Base-by-base conservation (phyloP, 2,888 invertebrate genomes). In the Oscheius sp. region DNA sequence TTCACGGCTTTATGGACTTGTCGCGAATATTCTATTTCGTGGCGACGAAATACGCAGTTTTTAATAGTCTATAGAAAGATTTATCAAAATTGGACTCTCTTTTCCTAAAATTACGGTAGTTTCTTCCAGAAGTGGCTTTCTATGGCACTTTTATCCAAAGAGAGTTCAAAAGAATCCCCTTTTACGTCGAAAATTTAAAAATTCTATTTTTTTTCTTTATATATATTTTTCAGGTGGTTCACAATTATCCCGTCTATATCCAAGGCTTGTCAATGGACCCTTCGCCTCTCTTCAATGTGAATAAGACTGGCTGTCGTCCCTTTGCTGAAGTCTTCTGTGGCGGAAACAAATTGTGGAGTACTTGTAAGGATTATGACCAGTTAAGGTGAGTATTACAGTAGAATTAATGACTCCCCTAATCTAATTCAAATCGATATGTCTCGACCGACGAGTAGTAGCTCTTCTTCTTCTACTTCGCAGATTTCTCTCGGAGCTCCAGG, bases 241-340 rank as follows among this genome's bases (percentile, higher is more conserved):
- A 96, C 88, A 92, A 92, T 85, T 91, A 92, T 83, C 92, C 93
- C 4, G 90, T 95, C 3, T 91, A 92, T n/a, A 88, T 96, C 72
- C 91, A 92, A 46, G 92, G 92, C 4, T 86, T 96, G 10, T 91
- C 92, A 17, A 91, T 96, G 83, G 91, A 92, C 81, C 95, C 96
- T 0, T 92, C 71, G 33, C 96, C 96, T 2, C 88, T 94, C 20
- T 96, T 96, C 89, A 96, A 95, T 10, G 53, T 73, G 15, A 33
- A 58, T 20, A 68, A 93, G 78, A 95, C 95, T 88, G 96, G 96
- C 0, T 95, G 95, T 87, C 90, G 96, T 71, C 94, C 96, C 5
- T 96, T 93, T 87, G 90, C 94, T 66, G 96, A 96, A 88, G 91
- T 96, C 27, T 95, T 92, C 88, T 92, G 92, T 85, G 94, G 94